These are phyloP conservation scores for Acropternis orthonyx DNA, from an alignment of 2,797 vertebrate genomes.

Conservation along the genomic window DNA sequence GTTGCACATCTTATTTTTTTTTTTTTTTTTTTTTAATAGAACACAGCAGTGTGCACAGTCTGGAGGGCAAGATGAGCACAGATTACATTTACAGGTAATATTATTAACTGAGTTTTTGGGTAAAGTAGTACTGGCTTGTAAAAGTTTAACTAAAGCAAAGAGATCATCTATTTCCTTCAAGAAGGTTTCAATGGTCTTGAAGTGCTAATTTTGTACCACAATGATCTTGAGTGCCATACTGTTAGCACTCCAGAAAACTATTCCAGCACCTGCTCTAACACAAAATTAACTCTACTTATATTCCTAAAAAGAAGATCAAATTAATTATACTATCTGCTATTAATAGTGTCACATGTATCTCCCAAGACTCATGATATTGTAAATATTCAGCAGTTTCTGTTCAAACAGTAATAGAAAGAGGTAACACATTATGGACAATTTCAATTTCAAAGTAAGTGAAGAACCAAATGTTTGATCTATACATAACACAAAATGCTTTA, in stretches of 20 bases:
- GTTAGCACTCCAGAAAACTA: constrained; percentile 25
- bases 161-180: not conserved
- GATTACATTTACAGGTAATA: not conserved
- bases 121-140: not conserved
- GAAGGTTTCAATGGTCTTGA: not conserved
- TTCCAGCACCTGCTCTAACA: constrained; percentile 17
- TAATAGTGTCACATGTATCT: constrained; percentile 2
- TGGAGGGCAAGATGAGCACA: not conserved
- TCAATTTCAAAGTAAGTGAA: not conserved
- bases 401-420: not conserved
- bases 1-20: fast-evolving
- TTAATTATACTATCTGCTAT: constrained; percentile 3
- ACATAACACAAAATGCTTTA: not conserved
- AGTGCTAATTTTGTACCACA: constrained; percentile 22
- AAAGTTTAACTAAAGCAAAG: not conserved
- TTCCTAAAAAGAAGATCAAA: constrained; percentile 19
- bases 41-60: not conserved
- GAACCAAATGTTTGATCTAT: not conserved
- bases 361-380: not conserved
- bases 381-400: constrained; percentile 25
- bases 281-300: constrained; percentile 19
- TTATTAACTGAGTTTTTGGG: not conserved
- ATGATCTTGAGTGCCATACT: constrained; percentile 15
- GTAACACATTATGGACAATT: not conserved
- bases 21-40: not conserved